Conservation (phyloP, 2,797 vertebrate genomes). For the Lateolabrax maculatus region DNA sequence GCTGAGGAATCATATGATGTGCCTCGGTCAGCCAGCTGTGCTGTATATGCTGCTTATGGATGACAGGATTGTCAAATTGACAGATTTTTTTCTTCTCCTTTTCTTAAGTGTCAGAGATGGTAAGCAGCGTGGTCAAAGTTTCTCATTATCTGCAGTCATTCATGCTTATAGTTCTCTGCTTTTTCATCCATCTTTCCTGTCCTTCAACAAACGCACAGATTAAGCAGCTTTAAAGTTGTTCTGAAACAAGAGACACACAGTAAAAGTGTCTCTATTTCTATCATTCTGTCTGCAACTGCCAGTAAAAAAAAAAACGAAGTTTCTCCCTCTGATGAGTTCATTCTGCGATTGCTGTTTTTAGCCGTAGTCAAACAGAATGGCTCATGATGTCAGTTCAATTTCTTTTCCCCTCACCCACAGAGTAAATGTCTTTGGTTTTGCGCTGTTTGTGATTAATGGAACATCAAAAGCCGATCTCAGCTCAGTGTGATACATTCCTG, state of each 20-base stretch:
- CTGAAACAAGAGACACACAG: slow-evolving; percentile 16
- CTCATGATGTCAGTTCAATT: slow-evolving; percentile 67
- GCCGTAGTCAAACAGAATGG: slow-evolving; percentile 71
- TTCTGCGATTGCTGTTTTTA: slow-evolving; percentile 57
- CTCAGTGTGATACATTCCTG: slow-evolving; percentile 78
- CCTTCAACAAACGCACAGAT: not conserved
- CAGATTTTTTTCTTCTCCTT: not conserved
- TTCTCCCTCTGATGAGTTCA: slow-evolving; percentile 45
- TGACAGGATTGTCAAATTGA: slow-evolving; percentile 45
- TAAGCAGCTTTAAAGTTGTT: slow-evolving; percentile 35
- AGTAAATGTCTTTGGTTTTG: slow-evolving; percentile 77
- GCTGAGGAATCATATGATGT: slow-evolving; percentile 50
- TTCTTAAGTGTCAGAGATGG: slow-evolving; percentile 27
- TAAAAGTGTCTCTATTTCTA: slow-evolving; percentile 18
- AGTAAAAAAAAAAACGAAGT: slow-evolving; percentile 39
- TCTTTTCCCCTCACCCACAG: slow-evolving; percentile 62
- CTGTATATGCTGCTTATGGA: slow-evolving; percentile 22
- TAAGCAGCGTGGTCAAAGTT: slow-evolving; percentile 52
- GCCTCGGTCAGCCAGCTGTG: slow-evolving; percentile 61
- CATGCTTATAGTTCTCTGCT: not conserved
- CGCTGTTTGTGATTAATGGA: slow-evolving; percentile 81
- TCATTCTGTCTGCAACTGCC: slow-evolving; percentile 29
- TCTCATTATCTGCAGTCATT: slow-evolving; percentile 57
- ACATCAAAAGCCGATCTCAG: slow-evolving; percentile 76
- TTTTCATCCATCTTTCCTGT: slow-evolving; percentile 16